Conservation (phyloP, 2,113 vertebrate genomes). For the Murina feae region DNA sequence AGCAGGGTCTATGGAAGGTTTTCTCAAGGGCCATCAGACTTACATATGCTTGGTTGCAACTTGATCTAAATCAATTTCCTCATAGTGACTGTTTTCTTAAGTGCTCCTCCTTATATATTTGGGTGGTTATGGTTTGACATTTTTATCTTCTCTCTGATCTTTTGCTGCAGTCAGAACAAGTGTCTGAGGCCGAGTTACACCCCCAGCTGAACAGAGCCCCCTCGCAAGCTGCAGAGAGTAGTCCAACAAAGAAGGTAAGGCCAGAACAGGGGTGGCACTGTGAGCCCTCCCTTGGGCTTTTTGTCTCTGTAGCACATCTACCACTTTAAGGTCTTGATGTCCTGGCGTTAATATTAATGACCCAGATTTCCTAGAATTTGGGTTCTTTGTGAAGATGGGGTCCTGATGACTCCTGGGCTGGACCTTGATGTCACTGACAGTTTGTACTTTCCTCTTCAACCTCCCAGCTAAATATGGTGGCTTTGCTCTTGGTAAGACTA, state of each 20-base stretch:
- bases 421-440: background rate
- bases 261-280: background rate
- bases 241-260: slow-evolving; percentile 86
- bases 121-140: background rate
- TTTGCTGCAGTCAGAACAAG: slow-evolving; percentile 86
- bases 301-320: slow-evolving; percentile 26
- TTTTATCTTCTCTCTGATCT: slow-evolving; percentile 58
- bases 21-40: background rate
- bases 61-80: background rate
- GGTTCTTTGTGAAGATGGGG: slow-evolving; percentile 61
- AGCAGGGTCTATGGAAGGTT: background rate
- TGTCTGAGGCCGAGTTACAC: slow-evolving; percentile 79
- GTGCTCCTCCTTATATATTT: background rate
- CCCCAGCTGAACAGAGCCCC: slow-evolving; percentile 76
- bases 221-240: slow-evolving; percentile 83
- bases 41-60: background rate
- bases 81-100: background rate
- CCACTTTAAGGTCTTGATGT: background rate
- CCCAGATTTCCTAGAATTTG: background rate
- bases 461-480: background rate
- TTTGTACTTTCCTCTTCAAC: background rate
- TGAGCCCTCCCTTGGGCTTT: background rate
- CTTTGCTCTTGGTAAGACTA: background rate
- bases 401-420: background rate
- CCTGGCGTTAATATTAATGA: background rate